phyloP scores from a whole-genome alignment of 92 coral and sea anemone genomes.

The Meandrina meandrites region DNA sequence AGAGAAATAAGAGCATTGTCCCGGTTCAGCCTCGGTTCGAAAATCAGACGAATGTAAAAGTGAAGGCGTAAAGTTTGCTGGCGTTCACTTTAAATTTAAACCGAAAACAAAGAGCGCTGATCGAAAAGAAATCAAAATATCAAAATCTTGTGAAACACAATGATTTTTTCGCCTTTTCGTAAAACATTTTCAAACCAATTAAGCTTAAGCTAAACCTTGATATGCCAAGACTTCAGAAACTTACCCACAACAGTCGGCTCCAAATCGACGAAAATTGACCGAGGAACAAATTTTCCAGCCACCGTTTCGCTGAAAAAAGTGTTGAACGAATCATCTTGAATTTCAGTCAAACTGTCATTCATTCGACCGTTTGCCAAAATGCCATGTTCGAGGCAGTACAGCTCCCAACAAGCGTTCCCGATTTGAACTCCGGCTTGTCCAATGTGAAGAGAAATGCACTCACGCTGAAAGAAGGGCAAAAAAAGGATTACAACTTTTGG shows the following conservation, averaged over 20 bases:
- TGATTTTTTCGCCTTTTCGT: not conserved
- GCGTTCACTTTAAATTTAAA: too few relatives aligned
- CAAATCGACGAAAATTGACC: slow-evolving; percentile 67
- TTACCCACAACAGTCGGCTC: slow-evolving; percentile 72
- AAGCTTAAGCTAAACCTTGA: too few relatives aligned
- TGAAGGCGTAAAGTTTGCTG: not conserved
- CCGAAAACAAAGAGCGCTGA: not conserved
- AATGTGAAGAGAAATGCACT: slow-evolving; percentile 46
- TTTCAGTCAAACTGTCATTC: slow-evolving; percentile 32
- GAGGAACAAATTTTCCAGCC: slow-evolving; percentile 71
- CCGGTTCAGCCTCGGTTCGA: too few relatives aligned
- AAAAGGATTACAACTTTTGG: not conserved
- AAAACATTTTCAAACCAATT: not conserved
- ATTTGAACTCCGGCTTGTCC: slow-evolving; percentile 57
- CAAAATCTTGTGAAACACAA: too few relatives aligned
- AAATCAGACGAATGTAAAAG: too few relatives aligned
- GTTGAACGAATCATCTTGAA: slow-evolving; percentile 66
- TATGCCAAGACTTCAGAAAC: not conserved
- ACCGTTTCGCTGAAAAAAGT: slow-evolving; percentile 64
- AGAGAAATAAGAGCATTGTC: too few relatives aligned
- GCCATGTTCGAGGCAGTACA: slow-evolving; percentile 66
- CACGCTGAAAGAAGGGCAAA: slow-evolving; percentile 38
- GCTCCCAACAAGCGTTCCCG: slow-evolving; percentile 53
- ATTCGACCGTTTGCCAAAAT: slow-evolving; percentile 61
- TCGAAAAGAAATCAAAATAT: not conserved